phyloP scores from a whole-genome alignment of 1,140 invertebrate species.

The Ptiloglossa arizonensis region DNA sequence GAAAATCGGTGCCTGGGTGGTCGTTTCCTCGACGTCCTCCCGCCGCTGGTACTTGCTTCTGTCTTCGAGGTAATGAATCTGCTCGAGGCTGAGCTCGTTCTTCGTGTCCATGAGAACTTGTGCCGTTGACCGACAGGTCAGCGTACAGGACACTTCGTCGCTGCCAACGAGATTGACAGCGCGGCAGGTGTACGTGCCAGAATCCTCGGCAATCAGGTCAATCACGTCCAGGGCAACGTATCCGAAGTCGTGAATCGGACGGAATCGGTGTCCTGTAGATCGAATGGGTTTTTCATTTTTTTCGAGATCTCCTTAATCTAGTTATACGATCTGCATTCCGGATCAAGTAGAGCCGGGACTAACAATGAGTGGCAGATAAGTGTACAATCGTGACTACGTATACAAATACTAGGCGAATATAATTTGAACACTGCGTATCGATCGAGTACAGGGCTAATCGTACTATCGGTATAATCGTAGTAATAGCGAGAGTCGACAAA shows the following conservation, averaged over 20 bases:
- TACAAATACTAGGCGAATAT: too few relatives aligned
- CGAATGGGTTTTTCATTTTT: slow-evolving; percentile 35
- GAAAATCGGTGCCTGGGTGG: slow-evolving; percentile 94
- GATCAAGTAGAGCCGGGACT: too few relatives aligned
- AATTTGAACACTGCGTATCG: too few relatives aligned
- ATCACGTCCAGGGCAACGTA: slow-evolving; percentile 96
- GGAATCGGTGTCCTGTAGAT: slow-evolving; percentile 90
- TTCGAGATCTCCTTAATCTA: too few relatives aligned
- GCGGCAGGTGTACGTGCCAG: slow-evolving; percentile 95
- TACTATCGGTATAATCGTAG: too few relatives aligned
- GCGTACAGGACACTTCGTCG: slow-evolving; percentile 90
- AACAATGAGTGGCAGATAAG: too few relatives aligned
- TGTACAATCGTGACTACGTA: too few relatives aligned
- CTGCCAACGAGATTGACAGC: slow-evolving; percentile 94
- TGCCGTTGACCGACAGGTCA: slow-evolving; percentile 88
- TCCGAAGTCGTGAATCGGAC: slow-evolving; percentile 97
- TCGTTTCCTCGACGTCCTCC: slow-evolving; percentile 90
- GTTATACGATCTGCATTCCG: too few relatives aligned
- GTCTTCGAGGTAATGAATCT: slow-evolving; percentile 94
- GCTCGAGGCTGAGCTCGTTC: slow-evolving; percentile 91
- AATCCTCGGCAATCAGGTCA: slow-evolving; percentile 95
- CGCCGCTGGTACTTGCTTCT: slow-evolving; percentile 88
- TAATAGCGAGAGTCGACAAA: too few relatives aligned
- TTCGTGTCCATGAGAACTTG: slow-evolving; percentile 92
- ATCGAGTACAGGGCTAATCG: too few relatives aligned